Evolutionary conservation across 1,140 invertebrate species (phyloP), one percentile per base, ranked within the genome.

Genomic region (Ostrea denselamellosa): DNA sequence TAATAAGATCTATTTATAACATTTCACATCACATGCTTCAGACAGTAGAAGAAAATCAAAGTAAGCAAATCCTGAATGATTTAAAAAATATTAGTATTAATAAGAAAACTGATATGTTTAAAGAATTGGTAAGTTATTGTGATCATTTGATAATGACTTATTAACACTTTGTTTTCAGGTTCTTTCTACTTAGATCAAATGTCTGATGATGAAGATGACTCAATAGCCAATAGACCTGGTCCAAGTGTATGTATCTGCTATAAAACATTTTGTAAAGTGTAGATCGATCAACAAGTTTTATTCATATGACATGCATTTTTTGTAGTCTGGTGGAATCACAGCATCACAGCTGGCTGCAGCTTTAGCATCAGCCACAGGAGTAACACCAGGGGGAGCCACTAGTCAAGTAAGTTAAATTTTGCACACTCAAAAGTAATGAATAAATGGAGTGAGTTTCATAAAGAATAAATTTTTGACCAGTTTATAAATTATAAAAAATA

Each of bases 191-290:
- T 94, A 9, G 94, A 95, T 90, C 93, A 94, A 77, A 93, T 95
- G 93, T 94, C 94, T 9, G 94, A 95, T 92, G 94, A 95, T 82
- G 94, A 95, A 71, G 94, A 94, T 17, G 90, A 91, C 28, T 84
- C 81, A 58, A 81, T 85, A 85, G 56, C 77, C 44, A 87, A 85
- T 14, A 84, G 87, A 88, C 83, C 90, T 51, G 88, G 87, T 85
- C 84, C 90, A 68, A n/a, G 81, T 51, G 77, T 90, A 81, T 87
- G 86, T 88, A 62, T 62, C 56, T 58, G 10, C 56, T 58, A 19
- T 62, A 17, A 17, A 62, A 5, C 56, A 62, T 7, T 51, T 51
- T 81, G 22, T 81, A 28, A 34, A 34, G 10, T 28, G 22, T 8
- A 28, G 14, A 81, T 14, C 8, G 12, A 4, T 71, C 5, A n/a